A percentile compares a stretch with the other conserved stretches of the same genome.
Evolutionary conservation across 2,113 vertebrate genomes (phyloP).

Genomic region (Aythya baeri): DNA sequence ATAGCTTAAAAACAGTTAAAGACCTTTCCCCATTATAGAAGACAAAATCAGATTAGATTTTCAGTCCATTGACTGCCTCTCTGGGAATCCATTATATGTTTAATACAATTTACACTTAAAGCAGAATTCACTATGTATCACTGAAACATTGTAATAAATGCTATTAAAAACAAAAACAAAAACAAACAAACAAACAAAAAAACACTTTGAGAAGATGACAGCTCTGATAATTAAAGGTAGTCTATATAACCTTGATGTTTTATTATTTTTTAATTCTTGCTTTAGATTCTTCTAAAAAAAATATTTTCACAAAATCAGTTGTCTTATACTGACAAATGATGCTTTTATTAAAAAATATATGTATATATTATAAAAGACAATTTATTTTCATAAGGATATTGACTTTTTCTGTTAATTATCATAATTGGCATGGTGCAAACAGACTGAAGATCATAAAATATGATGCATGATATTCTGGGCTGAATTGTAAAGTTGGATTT

Average conservation of each 20-base stretch:
- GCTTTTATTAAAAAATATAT: too few relatives aligned
- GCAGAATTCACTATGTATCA: not conserved
- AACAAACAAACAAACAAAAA: not conserved
- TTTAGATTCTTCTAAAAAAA: not conserved
- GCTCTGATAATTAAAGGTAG: not conserved
- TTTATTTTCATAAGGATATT: not conserved
- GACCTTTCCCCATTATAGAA: not conserved
- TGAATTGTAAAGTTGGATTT: slow-evolving; percentile 44
- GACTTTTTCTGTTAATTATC: slow-evolving; percentile 23
- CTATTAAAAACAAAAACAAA: not conserved
- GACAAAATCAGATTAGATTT: not conserved
- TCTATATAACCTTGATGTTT: not conserved
- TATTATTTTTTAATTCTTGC: not conserved
- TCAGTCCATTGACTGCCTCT: not conserved
- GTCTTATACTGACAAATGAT: too few relatives aligned
- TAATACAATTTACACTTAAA: not conserved
- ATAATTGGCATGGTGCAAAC: not conserved
- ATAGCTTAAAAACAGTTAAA: not conserved
- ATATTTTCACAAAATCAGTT: not conserved
- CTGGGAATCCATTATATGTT: not conserved
- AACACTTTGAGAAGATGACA: not conserved
- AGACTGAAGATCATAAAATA: slow-evolving; percentile 42
- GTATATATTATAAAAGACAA: not conserved
- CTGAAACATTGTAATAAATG: not conserved
- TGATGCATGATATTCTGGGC: slow-evolving; percentile 27